phyloP scores from a whole-genome alignment of 2,797 vertebrate genomes.

The Lepidocolaptes lacrymiger region DNA sequence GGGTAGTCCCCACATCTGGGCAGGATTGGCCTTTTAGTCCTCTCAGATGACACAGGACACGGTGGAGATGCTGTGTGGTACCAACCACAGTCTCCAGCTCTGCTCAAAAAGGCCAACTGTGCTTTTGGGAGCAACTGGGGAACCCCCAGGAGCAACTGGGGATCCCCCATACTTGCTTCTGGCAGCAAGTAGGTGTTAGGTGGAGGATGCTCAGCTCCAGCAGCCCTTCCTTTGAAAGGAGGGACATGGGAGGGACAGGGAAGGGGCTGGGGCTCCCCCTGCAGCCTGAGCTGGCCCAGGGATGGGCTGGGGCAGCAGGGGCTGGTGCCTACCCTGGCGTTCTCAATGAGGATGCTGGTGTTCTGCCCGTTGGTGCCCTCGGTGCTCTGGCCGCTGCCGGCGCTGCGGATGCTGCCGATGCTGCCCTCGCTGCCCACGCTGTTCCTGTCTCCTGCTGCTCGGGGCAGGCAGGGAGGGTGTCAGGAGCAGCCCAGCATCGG shows the following conservation, averaged over 20 bases:
- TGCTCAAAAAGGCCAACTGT: not conserved
- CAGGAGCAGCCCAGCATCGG: not conserved
- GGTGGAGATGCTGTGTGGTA: not conserved
- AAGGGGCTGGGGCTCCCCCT: not conserved
- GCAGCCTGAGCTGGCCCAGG: not conserved
- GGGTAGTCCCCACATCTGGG: not conserved
- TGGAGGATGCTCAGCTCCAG: not conserved
- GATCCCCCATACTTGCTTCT: not conserved
- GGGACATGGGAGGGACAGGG: not conserved
- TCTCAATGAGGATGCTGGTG: slow-evolving; percentile 77
- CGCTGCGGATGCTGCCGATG: slow-evolving; percentile 93
- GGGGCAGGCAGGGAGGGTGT: not conserved
- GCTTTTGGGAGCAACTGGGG: not conserved
- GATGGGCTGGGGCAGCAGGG: not conserved
- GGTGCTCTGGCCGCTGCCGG: slow-evolving; percentile 94
- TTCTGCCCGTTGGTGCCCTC: slow-evolving; percentile 86
- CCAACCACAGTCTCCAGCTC: not conserved
- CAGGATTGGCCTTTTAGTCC: not conserved
- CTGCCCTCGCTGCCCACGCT: slow-evolving; percentile 94
- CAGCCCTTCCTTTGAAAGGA: not conserved
- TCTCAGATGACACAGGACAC: not conserved
- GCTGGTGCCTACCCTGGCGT: slow-evolving; percentile 70
- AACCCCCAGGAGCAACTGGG: not conserved
- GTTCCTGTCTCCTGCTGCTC: slow-evolving; percentile 85
- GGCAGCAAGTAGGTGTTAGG: not conserved